Evolutionary conservation across 2,113 vertebrate genomes (phyloP), one percentile per base, ranked within the genome.

Genomic region (Oncorhynchus nerka): DNA sequence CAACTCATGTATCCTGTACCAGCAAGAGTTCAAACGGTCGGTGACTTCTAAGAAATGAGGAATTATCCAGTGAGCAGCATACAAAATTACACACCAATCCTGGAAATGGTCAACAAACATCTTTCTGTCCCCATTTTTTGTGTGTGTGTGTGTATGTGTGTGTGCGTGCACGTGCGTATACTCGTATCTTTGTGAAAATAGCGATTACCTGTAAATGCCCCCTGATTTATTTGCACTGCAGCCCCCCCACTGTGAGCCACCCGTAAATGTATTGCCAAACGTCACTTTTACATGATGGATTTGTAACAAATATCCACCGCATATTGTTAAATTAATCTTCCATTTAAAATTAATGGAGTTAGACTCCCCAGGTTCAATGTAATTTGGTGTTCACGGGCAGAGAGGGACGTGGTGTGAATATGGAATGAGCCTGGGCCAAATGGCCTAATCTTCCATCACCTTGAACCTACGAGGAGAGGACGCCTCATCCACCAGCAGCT

Each of bases 241-340:
- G 92, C 92, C 94, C 91, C 88, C 20, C 94, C 94, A 95, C 93
- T 94, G 90, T 90, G 91, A 94, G 94, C 94, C 93, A 89, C 90
- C 93, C 87, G 91, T 93, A 96, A 91, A 98, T 97, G 97, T 98
- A 98, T 97, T 94, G 95, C 95, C 92, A 94, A 95, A 95, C 90
- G 93, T 98, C 96, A 97, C 95, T 97, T 98, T 96, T 97, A 96
- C 96, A 97, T 96, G 96, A 98, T 96, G 95, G 97, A 96, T 97
- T 97, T 97, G 96, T 98, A 98, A 97, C 96, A 98, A 97, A 99
- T 98, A 97, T 97, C 96, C 94, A 94, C 95, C 92, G 95, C 97
- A 98, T 98, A 98, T 98, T 99, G 96, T 98, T 98, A 98, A 98
- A 98, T 98, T 98, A 98, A 98, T 98, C 96, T 98, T 97, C 96